phyloP scores from a whole-genome alignment of 2,113 vertebrate genomes.

The Barbus barbus region DNA sequence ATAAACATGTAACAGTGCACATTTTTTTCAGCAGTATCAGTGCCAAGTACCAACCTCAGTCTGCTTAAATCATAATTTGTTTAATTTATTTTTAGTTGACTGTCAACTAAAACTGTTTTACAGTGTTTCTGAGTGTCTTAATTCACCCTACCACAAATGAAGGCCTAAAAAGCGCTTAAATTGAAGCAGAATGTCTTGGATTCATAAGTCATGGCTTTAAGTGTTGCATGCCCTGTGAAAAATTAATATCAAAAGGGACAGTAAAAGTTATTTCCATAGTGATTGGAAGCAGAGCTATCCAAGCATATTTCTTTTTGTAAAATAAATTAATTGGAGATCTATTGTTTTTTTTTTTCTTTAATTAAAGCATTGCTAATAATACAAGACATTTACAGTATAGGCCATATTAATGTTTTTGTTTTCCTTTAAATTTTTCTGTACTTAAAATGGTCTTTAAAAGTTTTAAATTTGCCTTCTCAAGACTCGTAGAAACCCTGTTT shows the following conservation, averaged over 20 bases:
- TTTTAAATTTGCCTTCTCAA: neutral
- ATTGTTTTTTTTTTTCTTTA: too few relatives aligned
- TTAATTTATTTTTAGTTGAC: neutral
- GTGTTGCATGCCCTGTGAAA: neutral
- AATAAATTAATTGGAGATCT: too few relatives aligned
- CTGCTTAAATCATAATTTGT: neutral
- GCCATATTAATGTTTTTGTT: too few relatives aligned
- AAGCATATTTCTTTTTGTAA: too few relatives aligned
- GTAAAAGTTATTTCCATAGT: neutral
- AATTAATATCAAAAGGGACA: neutral
- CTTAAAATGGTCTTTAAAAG: too few relatives aligned
- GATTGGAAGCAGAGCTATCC: neutral
- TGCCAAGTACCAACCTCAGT: neutral
- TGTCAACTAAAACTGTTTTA: neutral
- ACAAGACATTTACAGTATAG: too few relatives aligned
- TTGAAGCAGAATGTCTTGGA: too few relatives aligned
- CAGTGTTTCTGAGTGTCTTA: neutral
- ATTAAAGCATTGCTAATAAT: too few relatives aligned
- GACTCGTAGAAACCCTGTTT: neutral
- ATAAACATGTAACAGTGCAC: neutral
- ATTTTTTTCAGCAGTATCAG: too few relatives aligned
- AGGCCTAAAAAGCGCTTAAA: neutral
- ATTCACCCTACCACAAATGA: neutral
- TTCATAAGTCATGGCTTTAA: neutral
- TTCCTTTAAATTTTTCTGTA: too few relatives aligned